Base-by-base conservation (phyloP, 2,888 invertebrate genomes). In the Eulithis testata region DNA sequence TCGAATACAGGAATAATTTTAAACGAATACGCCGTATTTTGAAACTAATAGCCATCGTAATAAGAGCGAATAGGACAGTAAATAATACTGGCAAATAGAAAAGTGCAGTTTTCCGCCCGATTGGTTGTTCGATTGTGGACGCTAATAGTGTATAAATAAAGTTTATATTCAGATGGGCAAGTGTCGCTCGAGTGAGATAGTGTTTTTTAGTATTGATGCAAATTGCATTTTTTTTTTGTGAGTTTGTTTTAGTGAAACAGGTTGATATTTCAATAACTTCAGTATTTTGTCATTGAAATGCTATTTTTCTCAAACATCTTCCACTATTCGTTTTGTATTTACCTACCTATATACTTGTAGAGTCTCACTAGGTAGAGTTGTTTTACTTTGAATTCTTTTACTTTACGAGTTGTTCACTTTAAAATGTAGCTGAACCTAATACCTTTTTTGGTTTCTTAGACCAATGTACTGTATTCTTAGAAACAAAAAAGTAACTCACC, bases 81-180 rank as follows among this genome's bases (percentile, higher is more conserved):
- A 63, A 66, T 57, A 63, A 69, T 53, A 14, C 37, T 44, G 11
- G 61, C 44, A 49, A 59, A 66, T 44, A 50, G 63, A 57, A 69
- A 65, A 66, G 57, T 63, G 60, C 63, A 66, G 59, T 66, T 69
- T 63, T 59, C 66, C 66, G 37, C 31, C 52, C 63, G 51, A 69
- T 58, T 50, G 63, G 71, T 69, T 66, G 60, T 73, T 66, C 69
- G 62, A 70, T 68, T 70, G 58, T 65, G 66, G 63, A 65, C 70
- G 65, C 55, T 73, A 72, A 73, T 66, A 36, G 63, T 60, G 31
- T 62, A 66, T 69, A 69, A 70, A 73, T 70, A 72, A 73, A 72
- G 72, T 69, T 66, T 64, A 64, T 62, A 71, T 70, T 69, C 57
- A 65, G 59, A 60, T 65, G 57, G 50, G 59, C 50, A 56, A 45